A percentile compares a stretch with the other conserved stretches of the same genome.
Evolutionary conservation across 2,113 vertebrate species (phyloP).

Genomic region (Paraplagusia blochii): DNA sequence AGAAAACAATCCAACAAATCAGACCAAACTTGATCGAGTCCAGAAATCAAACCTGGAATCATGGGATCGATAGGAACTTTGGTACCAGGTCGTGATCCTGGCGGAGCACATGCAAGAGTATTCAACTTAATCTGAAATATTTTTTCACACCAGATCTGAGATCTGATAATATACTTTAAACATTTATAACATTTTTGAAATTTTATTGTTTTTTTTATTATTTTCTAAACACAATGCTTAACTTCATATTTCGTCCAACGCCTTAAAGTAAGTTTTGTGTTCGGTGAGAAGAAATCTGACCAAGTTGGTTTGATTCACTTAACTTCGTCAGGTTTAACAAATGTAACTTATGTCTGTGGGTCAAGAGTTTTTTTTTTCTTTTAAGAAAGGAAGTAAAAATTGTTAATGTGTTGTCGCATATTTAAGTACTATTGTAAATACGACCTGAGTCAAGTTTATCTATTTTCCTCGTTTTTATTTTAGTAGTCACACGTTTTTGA

Average conservation of each 20-base stretch:
- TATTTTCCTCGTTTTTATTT: constrained; percentile 36
- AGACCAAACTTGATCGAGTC: not conserved
- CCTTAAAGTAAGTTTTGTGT: no score
- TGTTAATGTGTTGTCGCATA: constrained; percentile 15
- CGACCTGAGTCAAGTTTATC: constrained; percentile 32
- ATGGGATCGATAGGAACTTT: not conserved
- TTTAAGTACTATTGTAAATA: constrained; percentile 57
- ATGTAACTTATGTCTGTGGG: no score
- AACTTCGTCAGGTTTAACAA: no score
- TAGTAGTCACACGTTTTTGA: constrained; percentile 42
- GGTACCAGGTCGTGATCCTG: not conserved
- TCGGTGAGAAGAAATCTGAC: no score
- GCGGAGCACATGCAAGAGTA: not conserved
- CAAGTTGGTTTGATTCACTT: no score
- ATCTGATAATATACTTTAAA: no score
- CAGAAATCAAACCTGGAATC: not conserved
- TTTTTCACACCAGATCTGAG: no score
- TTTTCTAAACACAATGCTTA: no score
- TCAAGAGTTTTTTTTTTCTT: not conserved
- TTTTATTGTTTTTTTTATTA: no score
- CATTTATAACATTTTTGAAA: no score
- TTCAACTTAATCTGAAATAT: not conserved
- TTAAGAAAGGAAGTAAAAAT: not conserved
- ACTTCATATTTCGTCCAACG: no score
- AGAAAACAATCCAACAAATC: not conserved